Evolutionary conservation across 2,888 invertebrate genomes (phyloP), one percentile per base, ranked within the genome.

Genomic region (Aphodius granarius): DNA sequence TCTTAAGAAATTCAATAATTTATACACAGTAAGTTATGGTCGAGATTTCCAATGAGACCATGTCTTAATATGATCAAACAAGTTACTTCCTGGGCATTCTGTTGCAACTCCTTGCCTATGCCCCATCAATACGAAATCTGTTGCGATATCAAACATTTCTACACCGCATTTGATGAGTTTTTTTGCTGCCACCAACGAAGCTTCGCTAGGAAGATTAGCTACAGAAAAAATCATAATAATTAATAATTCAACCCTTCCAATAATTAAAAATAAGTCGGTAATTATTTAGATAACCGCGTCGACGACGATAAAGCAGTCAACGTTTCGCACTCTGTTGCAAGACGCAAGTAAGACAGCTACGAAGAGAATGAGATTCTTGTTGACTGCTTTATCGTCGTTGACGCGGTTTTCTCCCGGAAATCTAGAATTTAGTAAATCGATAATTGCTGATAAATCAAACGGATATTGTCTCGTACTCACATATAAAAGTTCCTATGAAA

Each of bases 401-500:
- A n/a, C n/a, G n/a, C n/a, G n/a, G n/a, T n/a, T n/a, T n/a, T n/a
- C n/a, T n/a, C n/a, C n/a, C n/a, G n/a, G n/a, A n/a, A n/a, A n/a
- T n/a, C n/a, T n/a, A n/a, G n/a, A n/a, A n/a, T n/a, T n/a, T n/a
- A n/a, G n/a, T n/a, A n/a, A n/a, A n/a, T n/a, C n/a, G n/a, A n/a
- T n/a, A n/a, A n/a, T n/a, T n/a, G n/a, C n/a, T n/a, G n/a, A n/a
- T n/a, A n/a, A n/a, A n/a, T n/a, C n/a, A n/a, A n/a, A n/a, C n/a
- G n/a, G n/a, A n/a, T n/a, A n/a, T n/a, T n/a, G n/a, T 64, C n/a
- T n/a, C n/a, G 13, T 72, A 80, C 80, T 85, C 83, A 87, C 90
- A 87, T 83, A 83, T 84, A 80, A 85, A 88, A 85, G 83, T 87
- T 82, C 92, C 93, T 74, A 92, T 90, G 77, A 93, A 90, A 18